Evolutionary conservation across 1,140 invertebrate genomes (phyloP).

Genomic region (Eriocheir sinensis): DNA sequence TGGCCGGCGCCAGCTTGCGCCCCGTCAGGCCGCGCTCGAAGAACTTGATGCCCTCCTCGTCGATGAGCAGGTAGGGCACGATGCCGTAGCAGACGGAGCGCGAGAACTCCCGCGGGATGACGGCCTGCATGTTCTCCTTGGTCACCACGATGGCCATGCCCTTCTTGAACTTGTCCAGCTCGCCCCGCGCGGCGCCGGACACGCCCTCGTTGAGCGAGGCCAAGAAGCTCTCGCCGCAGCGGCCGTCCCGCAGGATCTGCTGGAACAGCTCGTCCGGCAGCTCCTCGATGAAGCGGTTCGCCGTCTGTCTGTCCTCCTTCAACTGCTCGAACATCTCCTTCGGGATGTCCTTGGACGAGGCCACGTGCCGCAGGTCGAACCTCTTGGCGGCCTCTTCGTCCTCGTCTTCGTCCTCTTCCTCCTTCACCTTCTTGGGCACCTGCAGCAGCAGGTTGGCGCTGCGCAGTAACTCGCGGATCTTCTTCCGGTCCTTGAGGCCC

Average conservation of each 20-base stretch:
- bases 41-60: conserved; percentile 89
- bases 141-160: conserved; percentile 85
- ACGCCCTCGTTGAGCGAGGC: conserved; percentile 84
- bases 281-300: conserved; percentile 76
- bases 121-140: conserved; percentile 89
- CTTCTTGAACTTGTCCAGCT: conserved; percentile 76
- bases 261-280: conserved; percentile 76
- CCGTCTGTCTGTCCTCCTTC: conserved; percentile 77
- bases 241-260: conserved; percentile 85
- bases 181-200: conserved; percentile 81
- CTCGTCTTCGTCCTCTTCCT: background rate
- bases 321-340: conserved; percentile 78
- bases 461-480: conserved; percentile 74
- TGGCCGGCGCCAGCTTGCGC: conserved; percentile 82
- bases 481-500: conserved; percentile 80
- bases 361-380: conserved; percentile 77
- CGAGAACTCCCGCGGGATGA: conserved; percentile 89
- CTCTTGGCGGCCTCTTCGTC: conserved; percentile 46
- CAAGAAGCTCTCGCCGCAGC: conserved; percentile 80
- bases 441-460: conserved; percentile 69
- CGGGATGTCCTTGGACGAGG: conserved; percentile 78
- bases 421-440: conserved; percentile 32
- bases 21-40: conserved; percentile 84
- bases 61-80: conserved; percentile 89
- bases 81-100: conserved; percentile 88